Percentiles rank a stretch among this genome's conserved stretches.
Evolutionary conservation across 2,888 invertebrate species (phyloP).

Genomic region (Scaptodrosophila latifasciaeformis): DNA sequence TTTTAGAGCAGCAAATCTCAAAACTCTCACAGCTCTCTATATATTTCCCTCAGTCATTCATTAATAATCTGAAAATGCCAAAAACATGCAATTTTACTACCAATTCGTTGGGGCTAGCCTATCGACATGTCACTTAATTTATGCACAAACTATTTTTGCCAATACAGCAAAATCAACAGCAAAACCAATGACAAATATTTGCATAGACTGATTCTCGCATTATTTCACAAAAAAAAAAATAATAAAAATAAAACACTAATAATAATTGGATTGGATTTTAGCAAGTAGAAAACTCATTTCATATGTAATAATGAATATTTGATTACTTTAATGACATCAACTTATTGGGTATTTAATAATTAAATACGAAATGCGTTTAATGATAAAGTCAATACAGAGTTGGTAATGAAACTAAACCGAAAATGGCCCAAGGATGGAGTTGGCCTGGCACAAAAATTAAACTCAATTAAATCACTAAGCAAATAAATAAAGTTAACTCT

Average conservation of each 20-base stretch:
- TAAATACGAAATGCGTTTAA: constrained; percentile 25
- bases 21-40: neutral
- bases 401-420: no score
- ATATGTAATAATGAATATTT: constrained; percentile 44
- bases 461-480: no score
- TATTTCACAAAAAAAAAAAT: no score
- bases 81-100: neutral
- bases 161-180: constrained; percentile 6
- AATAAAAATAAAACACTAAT: neutral
- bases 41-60: neutral
- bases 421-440: no score
- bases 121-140: constrained; percentile 26
- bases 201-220: neutral
- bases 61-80: neutral
- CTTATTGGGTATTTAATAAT: constrained; percentile 34
- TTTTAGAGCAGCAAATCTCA: no score
- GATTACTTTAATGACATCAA: constrained; percentile 43
- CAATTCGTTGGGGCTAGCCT: neutral
- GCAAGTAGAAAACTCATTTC: no score
- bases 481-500: constrained; percentile 16
- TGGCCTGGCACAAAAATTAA: no score
- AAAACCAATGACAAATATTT: constrained; percentile 34
- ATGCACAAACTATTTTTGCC: constrained; percentile 19
- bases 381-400: no score
- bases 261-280: no score